Percentiles rank a stretch among this genome's conserved stretches.
phyloP scores from a whole-genome alignment of 1,140 invertebrate species.

The Ylistrum balloti region DNA sequence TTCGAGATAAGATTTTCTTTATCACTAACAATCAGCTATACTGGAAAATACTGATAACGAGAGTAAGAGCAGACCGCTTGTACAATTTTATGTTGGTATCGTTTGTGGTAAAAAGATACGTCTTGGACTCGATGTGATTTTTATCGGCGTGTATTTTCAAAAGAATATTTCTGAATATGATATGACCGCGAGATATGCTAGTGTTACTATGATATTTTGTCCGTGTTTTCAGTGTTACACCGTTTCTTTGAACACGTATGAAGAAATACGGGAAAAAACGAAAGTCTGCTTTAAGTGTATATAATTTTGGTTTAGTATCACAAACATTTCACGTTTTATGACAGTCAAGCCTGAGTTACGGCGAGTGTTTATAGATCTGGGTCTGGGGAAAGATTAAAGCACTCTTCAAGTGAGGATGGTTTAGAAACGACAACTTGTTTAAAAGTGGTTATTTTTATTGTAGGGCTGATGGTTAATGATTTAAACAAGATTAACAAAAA shows the following conservation, averaged over 20 bases:
- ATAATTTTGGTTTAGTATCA: conserved; percentile 11
- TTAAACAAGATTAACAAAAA: neutral
- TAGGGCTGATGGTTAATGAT: neutral
- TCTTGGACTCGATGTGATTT: neutral
- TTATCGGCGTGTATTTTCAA: conserved; percentile 4
- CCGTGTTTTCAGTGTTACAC: neutral
- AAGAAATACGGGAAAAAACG: neutral
- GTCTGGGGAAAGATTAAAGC: neutral
- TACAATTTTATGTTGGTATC: neutral
- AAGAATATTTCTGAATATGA: conserved; percentile 40
- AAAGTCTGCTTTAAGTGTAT: neutral
- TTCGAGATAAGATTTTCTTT: conserved; percentile 12
- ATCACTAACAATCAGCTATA: neutral
- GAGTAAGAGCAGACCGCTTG: neutral
- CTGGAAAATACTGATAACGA: neutral
- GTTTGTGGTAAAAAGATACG: neutral
- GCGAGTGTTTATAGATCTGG: neutral
- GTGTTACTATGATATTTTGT: conserved; percentile 11
- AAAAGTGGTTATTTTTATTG: neutral
- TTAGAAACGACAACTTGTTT: neutral
- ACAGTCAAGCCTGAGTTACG: neutral
- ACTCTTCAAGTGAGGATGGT: neutral
- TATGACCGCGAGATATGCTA: neutral
- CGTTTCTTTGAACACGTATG: conserved; percentile 8
- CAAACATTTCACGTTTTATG: neutral